phyloP scores from a whole-genome alignment of 2,888 invertebrate species.

The Polyploca ridens region DNA sequence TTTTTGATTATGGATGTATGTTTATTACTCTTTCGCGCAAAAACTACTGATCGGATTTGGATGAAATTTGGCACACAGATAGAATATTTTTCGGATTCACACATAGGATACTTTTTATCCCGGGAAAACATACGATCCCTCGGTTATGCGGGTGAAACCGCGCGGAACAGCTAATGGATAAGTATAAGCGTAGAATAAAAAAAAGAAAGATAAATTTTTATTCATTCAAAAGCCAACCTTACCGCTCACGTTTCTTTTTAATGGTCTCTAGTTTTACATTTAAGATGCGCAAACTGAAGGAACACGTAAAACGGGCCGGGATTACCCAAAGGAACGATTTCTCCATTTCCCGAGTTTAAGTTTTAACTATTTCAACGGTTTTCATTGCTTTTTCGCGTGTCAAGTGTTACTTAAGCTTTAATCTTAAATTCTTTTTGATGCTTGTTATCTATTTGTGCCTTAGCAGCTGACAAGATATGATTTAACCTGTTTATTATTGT shows the following conservation, averaged over 20 bases:
- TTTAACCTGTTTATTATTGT: too few relatives aligned
- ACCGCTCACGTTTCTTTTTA: conserved; percentile 14
- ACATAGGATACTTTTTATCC: too few relatives aligned
- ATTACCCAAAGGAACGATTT: conserved; percentile 5
- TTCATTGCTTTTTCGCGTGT: background rate
- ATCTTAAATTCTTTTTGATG: background rate
- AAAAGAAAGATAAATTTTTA: conserved; percentile 24
- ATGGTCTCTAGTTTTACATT: conserved; percentile 10
- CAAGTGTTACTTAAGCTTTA: background rate
- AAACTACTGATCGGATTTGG: too few relatives aligned
- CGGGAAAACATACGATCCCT: conserved; percentile 16
- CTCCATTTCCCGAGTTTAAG: background rate
- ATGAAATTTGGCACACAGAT: too few relatives aligned
- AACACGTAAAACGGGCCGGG: conserved; percentile 4
- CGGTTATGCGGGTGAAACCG: too few relatives aligned
- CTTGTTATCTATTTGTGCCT: background rate
- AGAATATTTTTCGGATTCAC: too few relatives aligned
- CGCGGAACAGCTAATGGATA: too few relatives aligned
- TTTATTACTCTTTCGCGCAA: too few relatives aligned
- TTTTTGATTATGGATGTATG: too few relatives aligned
- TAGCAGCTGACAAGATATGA: background rate
- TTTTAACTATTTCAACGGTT: conserved; percentile 2
- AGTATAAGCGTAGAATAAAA: too few relatives aligned
- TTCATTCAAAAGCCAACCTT: background rate
- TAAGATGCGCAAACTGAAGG: conserved; percentile 9